Evolutionary conservation across 2,113 vertebrate species (phyloP), one percentile per base, ranked within the genome.

Genomic region (Hemiprocne comata): DNA sequence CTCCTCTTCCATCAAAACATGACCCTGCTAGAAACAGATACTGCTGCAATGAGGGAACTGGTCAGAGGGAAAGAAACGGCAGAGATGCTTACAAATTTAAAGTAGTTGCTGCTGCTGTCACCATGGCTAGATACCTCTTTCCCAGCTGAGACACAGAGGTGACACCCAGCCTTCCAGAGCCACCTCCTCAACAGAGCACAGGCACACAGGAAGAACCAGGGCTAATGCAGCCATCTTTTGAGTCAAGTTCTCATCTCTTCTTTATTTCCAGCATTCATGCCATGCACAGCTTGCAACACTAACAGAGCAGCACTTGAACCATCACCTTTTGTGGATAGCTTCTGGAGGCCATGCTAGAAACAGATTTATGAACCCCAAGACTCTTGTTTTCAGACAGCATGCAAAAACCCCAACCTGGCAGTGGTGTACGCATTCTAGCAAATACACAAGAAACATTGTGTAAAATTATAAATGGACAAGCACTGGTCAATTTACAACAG

Each of bases 361-460:
- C 85, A 80, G 21, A 9, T 23, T 70, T 48, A 51, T 0, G 1
- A 44, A 89, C 34, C 21, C 3, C 5, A 0, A 55, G 44, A 48
- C 26, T 33, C 75, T 16, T 21, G 17, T 34, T 84, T 64, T 60
- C 48, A 28, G 23, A 33, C 34, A 28, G 17, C 62, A 44, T 3
- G 77, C 57, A 80, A 69, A 65, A 57, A 15, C 9, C 34, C 18
- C 24, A 48, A 16, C 33, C 33, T 64, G 17, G 50, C 8, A 1
- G 17, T 3, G 9, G 23, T n/a, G 17, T 51, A 70, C 6, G 7
- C 2, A 0, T 60, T 42, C 50, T 11, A 83, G 26, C 36, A 74
- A 54, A 78, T 24, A 15, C n/a, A 66, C 0, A 2, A 67, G 28
- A 28, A 2, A 1, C 2, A 0, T 20, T 38, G 36, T 72, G 44